Conservation (phyloP, 2,888 invertebrate species). For the Amblyjoppa proteus region DNA sequence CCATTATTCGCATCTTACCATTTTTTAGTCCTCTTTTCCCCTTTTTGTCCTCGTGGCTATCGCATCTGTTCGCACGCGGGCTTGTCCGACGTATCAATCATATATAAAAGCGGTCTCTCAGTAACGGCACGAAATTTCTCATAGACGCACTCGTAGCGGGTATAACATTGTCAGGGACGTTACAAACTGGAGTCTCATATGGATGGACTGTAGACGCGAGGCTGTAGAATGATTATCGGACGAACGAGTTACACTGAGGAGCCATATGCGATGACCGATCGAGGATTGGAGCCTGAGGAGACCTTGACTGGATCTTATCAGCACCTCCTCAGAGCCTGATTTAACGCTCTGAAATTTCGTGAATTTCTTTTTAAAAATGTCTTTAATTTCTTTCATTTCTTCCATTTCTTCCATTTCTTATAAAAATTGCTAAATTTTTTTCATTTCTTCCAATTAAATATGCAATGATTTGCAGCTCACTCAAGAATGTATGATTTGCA, state of each 20-base stretch:
- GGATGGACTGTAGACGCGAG: neutral
- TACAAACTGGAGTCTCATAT: neutral
- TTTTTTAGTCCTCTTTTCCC: neutral
- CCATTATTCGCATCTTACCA: slow-evolving; percentile 7
- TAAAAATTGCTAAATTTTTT: too few species aligned
- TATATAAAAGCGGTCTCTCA: neutral
- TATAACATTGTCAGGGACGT: neutral
- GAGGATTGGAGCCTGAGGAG: too few species aligned
- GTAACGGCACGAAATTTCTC: slow-evolving; percentile 12
- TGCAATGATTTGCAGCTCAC: neutral
- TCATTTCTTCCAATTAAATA: too few species aligned
- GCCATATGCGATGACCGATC: neutral
- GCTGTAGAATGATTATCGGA: neutral
- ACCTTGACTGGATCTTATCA: neutral
- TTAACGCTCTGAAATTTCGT: too few species aligned
- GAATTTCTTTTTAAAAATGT: neutral
- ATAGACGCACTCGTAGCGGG: neutral
- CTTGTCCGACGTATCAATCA: slow-evolving; percentile 15
- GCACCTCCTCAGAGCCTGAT: too few species aligned
- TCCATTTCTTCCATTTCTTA: too few species aligned
- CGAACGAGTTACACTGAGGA: neutral
- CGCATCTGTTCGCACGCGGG: neutral
- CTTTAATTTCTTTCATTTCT: too few species aligned
- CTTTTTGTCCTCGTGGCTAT: neutral
- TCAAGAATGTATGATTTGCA: neutral